phyloP scores from a whole-genome alignment of 2,797 vertebrate genomes.

The Sphenodon punctatus region DNA sequence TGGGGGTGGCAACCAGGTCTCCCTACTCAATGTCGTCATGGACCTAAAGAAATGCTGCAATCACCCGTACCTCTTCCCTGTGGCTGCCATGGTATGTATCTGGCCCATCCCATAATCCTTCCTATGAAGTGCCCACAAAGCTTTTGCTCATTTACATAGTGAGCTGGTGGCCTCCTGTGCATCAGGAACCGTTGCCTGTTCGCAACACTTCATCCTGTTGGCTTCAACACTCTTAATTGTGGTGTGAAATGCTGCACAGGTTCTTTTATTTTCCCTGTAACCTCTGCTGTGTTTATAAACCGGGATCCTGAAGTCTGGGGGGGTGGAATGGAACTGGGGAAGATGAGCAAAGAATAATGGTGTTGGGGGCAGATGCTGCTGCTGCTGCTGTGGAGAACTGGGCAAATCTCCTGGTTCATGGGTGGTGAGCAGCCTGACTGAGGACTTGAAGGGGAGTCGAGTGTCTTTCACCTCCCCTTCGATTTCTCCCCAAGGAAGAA shows the following conservation, averaged over 20 bases:
- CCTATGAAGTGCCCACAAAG: background rate
- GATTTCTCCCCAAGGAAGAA: conserved; percentile 83
- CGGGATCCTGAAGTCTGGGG: no score
- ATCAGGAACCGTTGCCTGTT: background rate
- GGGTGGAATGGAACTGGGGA: no score
- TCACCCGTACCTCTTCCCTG: conserved; percentile 97
- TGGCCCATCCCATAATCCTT: background rate
- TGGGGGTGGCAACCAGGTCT: conserved; percentile 97
- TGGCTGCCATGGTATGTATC: conserved; percentile 89
- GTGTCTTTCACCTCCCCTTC: background rate
- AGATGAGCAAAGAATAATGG: background rate
- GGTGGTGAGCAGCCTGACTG: no score
- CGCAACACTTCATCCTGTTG: background rate
- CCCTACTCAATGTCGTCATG: conserved; percentile 97
- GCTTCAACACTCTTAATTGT: background rate
- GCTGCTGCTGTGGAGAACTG: no score
- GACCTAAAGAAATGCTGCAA: conserved; percentile 99
- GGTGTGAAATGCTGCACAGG: background rate
- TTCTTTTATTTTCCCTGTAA: background rate
- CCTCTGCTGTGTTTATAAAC: background rate
- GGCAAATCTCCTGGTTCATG: no score
- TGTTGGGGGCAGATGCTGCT: no score
- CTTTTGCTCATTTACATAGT: background rate
- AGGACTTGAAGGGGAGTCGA: no score
- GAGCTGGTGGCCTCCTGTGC: background rate